Percentiles rank a stretch among this genome's conserved stretches.
phyloP scores from a whole-genome alignment of 2,888 invertebrate genomes.

The Spicauda simplicius region DNA sequence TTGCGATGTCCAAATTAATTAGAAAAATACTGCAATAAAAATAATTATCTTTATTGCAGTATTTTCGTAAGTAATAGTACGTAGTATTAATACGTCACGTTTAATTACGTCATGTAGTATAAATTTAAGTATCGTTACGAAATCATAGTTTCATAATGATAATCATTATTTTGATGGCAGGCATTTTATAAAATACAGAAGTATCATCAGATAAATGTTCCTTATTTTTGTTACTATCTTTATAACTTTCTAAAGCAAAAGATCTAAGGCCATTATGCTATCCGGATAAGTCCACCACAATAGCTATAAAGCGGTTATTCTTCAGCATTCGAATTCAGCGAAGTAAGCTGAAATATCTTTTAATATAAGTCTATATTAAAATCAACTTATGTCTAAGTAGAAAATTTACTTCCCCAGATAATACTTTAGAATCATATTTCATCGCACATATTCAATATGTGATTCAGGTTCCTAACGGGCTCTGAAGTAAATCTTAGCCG shows the following conservation, averaged over 20 bases:
- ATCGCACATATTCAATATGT: conserved; percentile 34
- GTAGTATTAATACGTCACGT: too few relatives aligned
- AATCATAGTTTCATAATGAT: too few relatives aligned
- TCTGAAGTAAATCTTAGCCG: conserved; percentile 34
- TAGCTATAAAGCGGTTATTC: neutral
- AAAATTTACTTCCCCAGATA: conserved; percentile 11
- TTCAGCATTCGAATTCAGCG: neutral
- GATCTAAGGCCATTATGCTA: neutral
- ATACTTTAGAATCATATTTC: conserved; percentile 27
- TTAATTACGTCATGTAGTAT: too few relatives aligned
- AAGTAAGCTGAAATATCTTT: neutral
- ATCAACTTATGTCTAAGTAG: neutral
- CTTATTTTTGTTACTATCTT: too few relatives aligned
- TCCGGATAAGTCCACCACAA: neutral
- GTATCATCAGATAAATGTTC: too few relatives aligned
- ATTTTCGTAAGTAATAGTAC: too few relatives aligned
- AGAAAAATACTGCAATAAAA: too few relatives aligned
- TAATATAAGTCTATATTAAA: neutral
- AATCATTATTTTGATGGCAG: too few relatives aligned
- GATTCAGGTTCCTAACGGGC: conserved; percentile 35
- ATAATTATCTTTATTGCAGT: too few relatives aligned
- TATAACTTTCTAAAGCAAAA: neutral
- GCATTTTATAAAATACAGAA: too few relatives aligned
- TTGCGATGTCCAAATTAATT: too few relatives aligned
- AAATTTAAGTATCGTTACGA: too few relatives aligned